phyloP scores from a whole-genome alignment of 2,888 invertebrate genomes.

The Chalcis sispes region DNA sequence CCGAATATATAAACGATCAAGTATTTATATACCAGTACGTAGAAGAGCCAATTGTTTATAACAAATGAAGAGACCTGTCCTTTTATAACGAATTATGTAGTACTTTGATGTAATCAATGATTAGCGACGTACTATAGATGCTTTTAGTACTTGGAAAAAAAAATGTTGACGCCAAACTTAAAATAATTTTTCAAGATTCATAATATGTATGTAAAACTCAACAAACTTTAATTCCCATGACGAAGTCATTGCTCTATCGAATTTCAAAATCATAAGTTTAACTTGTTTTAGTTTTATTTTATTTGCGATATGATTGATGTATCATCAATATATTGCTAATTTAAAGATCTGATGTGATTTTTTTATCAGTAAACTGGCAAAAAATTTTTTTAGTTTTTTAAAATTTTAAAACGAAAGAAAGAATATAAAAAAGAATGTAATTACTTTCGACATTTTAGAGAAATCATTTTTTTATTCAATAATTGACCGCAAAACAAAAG shows the following conservation, averaged over 20 bases:
- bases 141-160: conserved; percentile 41
- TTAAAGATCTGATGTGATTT: conserved; percentile 35
- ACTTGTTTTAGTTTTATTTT: conserved; percentile 13
- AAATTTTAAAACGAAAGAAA: conserved; percentile 21
- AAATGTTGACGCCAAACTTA: conserved; percentile 40
- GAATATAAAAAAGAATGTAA: conserved; percentile 1
- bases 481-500: conserved; percentile 36
- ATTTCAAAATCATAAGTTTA: conserved; percentile 25
- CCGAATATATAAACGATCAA: conserved; percentile 51
- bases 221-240: conserved; percentile 34
- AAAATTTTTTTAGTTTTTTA: conserved; percentile 43
- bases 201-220: not conserved
- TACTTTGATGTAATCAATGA: conserved; percentile 49
- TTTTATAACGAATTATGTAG: conserved; percentile 58
- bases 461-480: not conserved
- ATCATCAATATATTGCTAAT: conserved; percentile 38
- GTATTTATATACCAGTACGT: conserved; percentile 59
- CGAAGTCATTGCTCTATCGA: conserved; percentile 34
- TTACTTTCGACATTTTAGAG: conserved; percentile 18
- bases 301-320: conserved; percentile 31
- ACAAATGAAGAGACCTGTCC: conserved; percentile 51
- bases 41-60: conserved; percentile 56
- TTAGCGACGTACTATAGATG: conserved; percentile 45
- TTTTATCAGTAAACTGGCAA: conserved; percentile 30
- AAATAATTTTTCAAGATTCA: conserved; percentile 33